Conservation (phyloP, 1,140 invertebrate genomes). For the Drosophila trapezifrons region DNA sequence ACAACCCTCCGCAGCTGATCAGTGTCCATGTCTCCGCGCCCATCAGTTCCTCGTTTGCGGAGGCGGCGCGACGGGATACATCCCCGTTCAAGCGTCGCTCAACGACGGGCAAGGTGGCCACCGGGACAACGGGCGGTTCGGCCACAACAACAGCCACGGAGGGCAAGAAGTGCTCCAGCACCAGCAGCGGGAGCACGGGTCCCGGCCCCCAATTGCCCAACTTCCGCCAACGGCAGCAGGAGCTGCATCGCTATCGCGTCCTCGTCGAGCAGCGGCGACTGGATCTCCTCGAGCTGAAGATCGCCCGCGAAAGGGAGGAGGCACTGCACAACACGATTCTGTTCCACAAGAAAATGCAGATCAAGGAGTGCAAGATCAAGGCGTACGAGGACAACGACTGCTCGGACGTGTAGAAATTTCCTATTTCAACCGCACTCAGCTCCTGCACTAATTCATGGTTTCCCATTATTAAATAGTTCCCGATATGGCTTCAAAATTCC, state of each 20-base stretch:
- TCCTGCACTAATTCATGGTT: not conserved
- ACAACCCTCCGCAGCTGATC: conserved; percentile 2
- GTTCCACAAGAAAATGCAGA: conserved; percentile 74
- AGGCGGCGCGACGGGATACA: not conserved
- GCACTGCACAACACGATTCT: conserved; percentile 64
- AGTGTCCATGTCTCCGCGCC: conserved; percentile 27
- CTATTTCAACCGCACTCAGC: not conserved
- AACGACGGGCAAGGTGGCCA: not conserved
- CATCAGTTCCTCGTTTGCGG: not conserved
- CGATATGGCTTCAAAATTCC: not conserved
- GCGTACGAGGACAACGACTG: conserved; percentile 66
- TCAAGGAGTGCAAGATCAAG: conserved; percentile 62
- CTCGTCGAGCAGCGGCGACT: conserved; percentile 67
- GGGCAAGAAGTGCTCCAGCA: conserved; percentile 19
- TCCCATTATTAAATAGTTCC: not conserved
- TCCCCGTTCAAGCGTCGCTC: conserved; percentile 27
- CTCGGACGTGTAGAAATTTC: conserved; percentile 51
- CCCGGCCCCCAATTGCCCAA: conserved; percentile 24
- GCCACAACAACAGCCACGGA: not conserved
- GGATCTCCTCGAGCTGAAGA: conserved; percentile 68
- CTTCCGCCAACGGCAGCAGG: conserved; percentile 67
- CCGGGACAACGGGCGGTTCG: not conserved
- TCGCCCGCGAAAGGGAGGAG: conserved; percentile 71
- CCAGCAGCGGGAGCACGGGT: conserved; percentile 23
- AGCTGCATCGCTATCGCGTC: conserved; percentile 69